Conservation (phyloP, 2,888 invertebrate genomes). For the Pocota personata region DNA sequence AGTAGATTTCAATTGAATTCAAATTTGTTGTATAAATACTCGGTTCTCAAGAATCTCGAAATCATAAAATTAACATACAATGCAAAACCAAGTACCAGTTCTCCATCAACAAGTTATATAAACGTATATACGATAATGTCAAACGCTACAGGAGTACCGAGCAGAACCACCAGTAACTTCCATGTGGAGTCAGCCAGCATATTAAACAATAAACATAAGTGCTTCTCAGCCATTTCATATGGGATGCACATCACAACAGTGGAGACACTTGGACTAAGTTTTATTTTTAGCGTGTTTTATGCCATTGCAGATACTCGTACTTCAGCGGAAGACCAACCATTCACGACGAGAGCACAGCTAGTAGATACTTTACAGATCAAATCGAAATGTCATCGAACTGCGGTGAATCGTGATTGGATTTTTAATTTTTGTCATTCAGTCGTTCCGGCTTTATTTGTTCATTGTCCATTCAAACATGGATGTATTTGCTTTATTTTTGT, state of each 20-base stretch:
- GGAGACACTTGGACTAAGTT: conserved; percentile 23
- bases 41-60: neutral
- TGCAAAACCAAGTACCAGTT: neutral
- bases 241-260: conserved; percentile 20
- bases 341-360: conserved; percentile 1
- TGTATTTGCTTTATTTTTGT: conserved; percentile 5
- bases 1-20: neutral
- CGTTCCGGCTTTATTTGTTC: conserved; percentile 16
- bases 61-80: conserved; percentile 6
- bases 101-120: conserved; percentile 26
- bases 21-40: conserved; percentile 17
- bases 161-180: neutral
- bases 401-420: conserved; percentile 57
- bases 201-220: conserved; percentile 37
- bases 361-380: conserved; percentile 37
- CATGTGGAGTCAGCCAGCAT: conserved; percentile 36
- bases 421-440: conserved; percentile 45
- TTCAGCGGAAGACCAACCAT: conserved; percentile 7
- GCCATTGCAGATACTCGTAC: neutral
- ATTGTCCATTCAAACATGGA: neutral
- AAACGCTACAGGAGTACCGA: conserved; percentile 31
- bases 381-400: conserved; percentile 67
- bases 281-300: conserved; percentile 11
- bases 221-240: conserved; percentile 31
- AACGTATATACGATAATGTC: conserved; percentile 40